Evolutionary conservation across 2,113 vertebrate genomes (phyloP).

Genomic region (Pituophis catenifer): DNA sequence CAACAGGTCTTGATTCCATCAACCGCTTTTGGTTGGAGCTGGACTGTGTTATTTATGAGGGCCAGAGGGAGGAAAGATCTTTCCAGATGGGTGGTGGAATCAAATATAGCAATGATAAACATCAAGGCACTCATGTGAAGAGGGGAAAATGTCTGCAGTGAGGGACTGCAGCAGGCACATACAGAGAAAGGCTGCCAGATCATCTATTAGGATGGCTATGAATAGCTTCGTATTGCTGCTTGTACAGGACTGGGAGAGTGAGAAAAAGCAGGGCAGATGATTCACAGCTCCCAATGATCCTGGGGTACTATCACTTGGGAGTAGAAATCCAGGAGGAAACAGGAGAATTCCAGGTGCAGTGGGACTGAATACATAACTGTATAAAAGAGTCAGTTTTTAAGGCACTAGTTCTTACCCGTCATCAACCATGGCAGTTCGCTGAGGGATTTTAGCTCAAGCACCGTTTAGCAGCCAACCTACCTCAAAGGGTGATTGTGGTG

Average conservation of each 20-base stretch:
- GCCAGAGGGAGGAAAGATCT: slow-evolving; percentile 58
- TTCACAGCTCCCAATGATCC: not conserved
- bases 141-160: slow-evolving; percentile 34
- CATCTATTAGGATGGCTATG: not conserved
- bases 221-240: not conserved
- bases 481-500: not conserved
- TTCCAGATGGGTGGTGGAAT: slow-evolving; percentile 67
- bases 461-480: not conserved
- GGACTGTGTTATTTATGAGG: slow-evolving; percentile 68
- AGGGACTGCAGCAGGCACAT: slow-evolving; percentile 33
- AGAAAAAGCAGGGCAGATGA: not conserved
- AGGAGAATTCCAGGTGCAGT: not conserved
- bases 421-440: not conserved
- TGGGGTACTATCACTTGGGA: not conserved
- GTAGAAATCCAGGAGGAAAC: not conserved
- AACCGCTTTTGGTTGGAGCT: slow-evolving; percentile 62
- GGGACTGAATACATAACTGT: not conserved
- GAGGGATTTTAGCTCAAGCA: not conserved
- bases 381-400: not conserved
- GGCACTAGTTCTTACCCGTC: not conserved
- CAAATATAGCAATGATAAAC: slow-evolving; percentile 68
- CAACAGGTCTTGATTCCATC: slow-evolving; percentile 63
- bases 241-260: not conserved
- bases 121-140: slow-evolving; percentile 58
- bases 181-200: not conserved